These are phyloP conservation scores for Ophion costatus DNA, from an alignment of 2,888 invertebrate genomes.

Conservation along the genomic window DNA sequence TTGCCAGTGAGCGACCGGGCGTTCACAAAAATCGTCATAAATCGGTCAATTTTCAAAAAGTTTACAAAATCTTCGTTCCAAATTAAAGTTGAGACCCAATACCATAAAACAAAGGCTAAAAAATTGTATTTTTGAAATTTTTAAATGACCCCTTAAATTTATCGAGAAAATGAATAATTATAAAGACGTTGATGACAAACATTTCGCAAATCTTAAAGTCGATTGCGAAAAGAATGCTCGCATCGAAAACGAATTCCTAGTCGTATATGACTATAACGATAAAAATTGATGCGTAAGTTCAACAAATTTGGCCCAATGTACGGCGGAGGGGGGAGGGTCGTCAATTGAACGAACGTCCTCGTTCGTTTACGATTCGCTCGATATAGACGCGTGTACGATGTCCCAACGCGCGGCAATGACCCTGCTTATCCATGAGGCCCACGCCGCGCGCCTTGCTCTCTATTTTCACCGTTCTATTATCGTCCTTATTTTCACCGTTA, in stretches of 20 bases:
- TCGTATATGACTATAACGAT: neutral
- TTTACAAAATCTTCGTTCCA: no score
- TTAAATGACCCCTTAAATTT: neutral
- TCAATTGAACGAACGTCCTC: neutral
- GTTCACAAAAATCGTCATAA: no score
- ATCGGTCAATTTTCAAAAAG: no score
- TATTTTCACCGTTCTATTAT: slow-evolving; percentile 6
- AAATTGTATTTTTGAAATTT: neutral
- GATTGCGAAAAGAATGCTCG: neutral
- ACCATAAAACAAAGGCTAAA: neutral
- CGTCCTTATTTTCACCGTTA: neutral
- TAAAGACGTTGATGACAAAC: neutral
- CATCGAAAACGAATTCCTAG: neutral
- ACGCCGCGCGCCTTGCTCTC: neutral
- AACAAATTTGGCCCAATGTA: neutral
- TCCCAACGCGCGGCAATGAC: slow-evolving; percentile 12
- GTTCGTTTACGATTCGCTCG: neutral
- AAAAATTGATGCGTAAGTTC: neutral
- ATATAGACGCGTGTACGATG: slow-evolving; percentile 4
- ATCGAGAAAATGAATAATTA: neutral
- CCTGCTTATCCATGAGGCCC: slow-evolving; percentile 6
- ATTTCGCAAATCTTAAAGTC: neutral
- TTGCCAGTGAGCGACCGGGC: no score
- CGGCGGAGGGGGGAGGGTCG: neutral
- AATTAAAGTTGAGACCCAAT: neutral